Conservation (phyloP, 2,113 vertebrate genomes). For the Sinocyclocheilus anophthalmus region DNA sequence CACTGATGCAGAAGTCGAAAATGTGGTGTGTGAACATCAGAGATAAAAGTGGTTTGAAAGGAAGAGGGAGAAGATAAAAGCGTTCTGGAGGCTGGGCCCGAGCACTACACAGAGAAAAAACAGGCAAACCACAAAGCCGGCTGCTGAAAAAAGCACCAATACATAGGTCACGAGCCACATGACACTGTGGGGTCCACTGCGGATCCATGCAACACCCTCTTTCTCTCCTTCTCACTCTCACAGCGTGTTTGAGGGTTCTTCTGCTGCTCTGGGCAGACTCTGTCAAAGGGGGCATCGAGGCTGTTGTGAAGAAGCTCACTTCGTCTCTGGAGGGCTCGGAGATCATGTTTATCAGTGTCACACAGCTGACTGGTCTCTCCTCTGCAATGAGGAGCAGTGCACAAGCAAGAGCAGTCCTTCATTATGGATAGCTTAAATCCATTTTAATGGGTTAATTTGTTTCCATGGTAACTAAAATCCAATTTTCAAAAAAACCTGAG, state of each 20-base stretch:
- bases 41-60: not conserved
- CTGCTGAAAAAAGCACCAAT: not conserved
- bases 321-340: conserved; percentile 1
- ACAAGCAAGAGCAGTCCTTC: not conserved
- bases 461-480: conserved; percentile 3
- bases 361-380: not conserved
- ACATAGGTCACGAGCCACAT: conserved; percentile 5
- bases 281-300: not conserved
- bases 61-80: conserved; percentile 10
- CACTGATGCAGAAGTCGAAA: not conserved
- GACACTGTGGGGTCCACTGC: not conserved
- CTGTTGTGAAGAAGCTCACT: not conserved
- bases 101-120: not conserved
- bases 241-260: not conserved
- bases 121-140: not conserved
- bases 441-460: conserved; percentile 10
- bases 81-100: not conserved
- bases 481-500: not conserved
- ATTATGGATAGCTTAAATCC: not conserved
- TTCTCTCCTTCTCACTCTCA: not conserved
- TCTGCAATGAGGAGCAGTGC: too few relatives aligned
- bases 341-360: not conserved
- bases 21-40: conserved; percentile 3
- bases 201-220: not conserved
- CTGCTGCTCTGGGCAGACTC: not conserved